These are phyloP conservation scores for Pammene fasciana DNA, from an alignment of 2,888 invertebrate genomes.

Conservation along the genomic window DNA sequence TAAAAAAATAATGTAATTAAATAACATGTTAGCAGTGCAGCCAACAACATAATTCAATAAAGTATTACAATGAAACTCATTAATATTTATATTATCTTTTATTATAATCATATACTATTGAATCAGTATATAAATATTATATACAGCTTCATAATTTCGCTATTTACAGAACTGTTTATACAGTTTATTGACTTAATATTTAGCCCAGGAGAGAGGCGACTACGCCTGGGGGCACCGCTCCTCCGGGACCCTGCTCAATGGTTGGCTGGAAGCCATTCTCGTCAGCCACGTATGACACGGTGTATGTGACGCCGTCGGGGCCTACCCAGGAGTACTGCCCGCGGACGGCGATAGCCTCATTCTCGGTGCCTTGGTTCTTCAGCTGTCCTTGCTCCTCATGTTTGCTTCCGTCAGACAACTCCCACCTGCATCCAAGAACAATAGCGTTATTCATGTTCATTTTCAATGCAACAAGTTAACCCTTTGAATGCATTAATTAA, in stretches of 20 bases:
- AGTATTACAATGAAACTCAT: constrained; percentile 39
- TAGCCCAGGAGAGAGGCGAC: constrained; percentile 70
- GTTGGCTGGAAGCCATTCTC: constrained; percentile 78
- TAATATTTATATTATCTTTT: constrained; percentile 26
- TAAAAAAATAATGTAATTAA: too few species aligned
- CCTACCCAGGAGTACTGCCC: constrained; percentile 83
- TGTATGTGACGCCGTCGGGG: constrained; percentile 83
- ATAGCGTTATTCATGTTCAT: neutral
- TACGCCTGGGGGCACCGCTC: constrained; percentile 66
- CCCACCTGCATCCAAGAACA: constrained; percentile 67
- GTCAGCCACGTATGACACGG: constrained; percentile 84
- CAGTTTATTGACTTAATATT: constrained; percentile 43
- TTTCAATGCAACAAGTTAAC: neutral
- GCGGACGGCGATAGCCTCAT: constrained; percentile 81
- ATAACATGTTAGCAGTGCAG: too few species aligned
- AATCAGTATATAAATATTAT: constrained; percentile 78
- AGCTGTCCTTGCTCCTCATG: constrained; percentile 83
- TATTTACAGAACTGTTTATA: constrained; percentile 56
- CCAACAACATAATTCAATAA: too few species aligned
- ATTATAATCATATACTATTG: constrained; percentile 47
- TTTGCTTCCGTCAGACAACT: constrained; percentile 82
- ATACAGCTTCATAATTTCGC: constrained; percentile 60
- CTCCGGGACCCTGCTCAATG: constrained; percentile 73
- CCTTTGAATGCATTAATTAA: too few species aligned
- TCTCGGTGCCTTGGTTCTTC: constrained; percentile 82